Conservation (phyloP, 2,888 invertebrate species). For the Hyposoter dolosus region DNA sequence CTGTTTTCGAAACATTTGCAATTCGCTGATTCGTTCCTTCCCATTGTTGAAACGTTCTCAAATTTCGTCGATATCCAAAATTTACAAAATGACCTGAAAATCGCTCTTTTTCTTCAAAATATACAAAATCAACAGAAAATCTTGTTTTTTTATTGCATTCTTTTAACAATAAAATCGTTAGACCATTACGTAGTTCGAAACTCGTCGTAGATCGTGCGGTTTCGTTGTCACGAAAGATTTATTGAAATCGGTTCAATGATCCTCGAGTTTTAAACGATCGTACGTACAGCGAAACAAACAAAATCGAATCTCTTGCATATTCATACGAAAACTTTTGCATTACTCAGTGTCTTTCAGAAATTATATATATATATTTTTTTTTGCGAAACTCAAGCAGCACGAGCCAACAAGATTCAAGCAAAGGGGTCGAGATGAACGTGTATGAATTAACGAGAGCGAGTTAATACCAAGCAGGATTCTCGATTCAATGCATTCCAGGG, state of each 20-base stretch:
- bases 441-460: constrained; percentile 15
- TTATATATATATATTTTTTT: not conserved
- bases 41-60: not conserved
- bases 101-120: too few relatives aligned
- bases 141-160: not conserved
- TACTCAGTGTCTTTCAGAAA: not conserved
- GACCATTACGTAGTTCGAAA: not conserved
- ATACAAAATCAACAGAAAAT: too few relatives aligned
- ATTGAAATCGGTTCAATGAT: not conserved
- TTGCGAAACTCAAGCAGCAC: not conserved
- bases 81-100: too few relatives aligned
- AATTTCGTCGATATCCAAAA: not conserved
- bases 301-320: not conserved
- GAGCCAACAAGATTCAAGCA: not conserved
- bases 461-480: constrained; percentile 51
- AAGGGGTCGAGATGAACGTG: not conserved
- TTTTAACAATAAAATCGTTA: not conserved
- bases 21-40: not conserved
- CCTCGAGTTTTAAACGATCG: not conserved
- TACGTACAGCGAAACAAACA: not conserved
- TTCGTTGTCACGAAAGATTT: not conserved
- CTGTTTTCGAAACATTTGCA: not conserved
- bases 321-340: not conserved
- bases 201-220: not conserved
- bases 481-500: constrained; percentile 59